These are phyloP conservation scores for Nothobranchius furzeri DNA, from an alignment of 2,113 vertebrate species.

Conservation along the genomic window DNA sequence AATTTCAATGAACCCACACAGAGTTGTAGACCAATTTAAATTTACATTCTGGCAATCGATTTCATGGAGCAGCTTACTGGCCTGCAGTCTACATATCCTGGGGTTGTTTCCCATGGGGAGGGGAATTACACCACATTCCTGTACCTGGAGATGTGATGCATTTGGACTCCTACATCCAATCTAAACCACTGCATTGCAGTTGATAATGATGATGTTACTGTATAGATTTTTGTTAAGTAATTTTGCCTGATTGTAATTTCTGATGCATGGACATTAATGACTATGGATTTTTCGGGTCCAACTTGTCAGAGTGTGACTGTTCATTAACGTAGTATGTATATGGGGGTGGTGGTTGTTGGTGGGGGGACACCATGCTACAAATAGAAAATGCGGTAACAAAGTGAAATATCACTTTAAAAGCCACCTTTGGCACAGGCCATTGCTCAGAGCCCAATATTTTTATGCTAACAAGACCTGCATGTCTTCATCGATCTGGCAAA, in stretches of 20 bases:
- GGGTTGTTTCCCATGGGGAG: neutral
- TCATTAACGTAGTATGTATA: conserved; percentile 40
- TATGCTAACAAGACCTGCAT: conserved; percentile 49
- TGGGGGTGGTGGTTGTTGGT: neutral
- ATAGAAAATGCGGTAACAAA: conserved; percentile 39
- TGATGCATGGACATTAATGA: conserved; percentile 42
- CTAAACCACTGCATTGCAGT: conserved; percentile 17
- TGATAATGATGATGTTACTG: conserved; percentile 39
- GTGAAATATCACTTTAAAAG: conserved; percentile 49
- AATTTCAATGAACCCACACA: conserved; percentile 58
- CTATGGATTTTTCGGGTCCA: conserved; percentile 48
- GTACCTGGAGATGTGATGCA: neutral
- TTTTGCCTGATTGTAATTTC: conserved; percentile 49
- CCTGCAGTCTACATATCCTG: conserved; percentile 16
- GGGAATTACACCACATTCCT: conserved; percentile 2
- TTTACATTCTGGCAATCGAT: conserved; percentile 47
- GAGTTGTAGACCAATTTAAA: conserved; percentile 40
- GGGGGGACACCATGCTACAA: conserved; percentile 1
- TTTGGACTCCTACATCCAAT: neutral
- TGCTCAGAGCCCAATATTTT: conserved; percentile 37
- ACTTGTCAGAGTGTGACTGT: conserved; percentile 24
- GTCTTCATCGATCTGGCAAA: conserved; percentile 43
- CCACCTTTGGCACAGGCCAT: conserved; percentile 33
- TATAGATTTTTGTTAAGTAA: conserved; percentile 48
- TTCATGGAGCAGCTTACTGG: conserved; percentile 32